phyloP scores from a whole-genome alignment of 2,797 vertebrate genomes.

The Esox lucius region DNA sequence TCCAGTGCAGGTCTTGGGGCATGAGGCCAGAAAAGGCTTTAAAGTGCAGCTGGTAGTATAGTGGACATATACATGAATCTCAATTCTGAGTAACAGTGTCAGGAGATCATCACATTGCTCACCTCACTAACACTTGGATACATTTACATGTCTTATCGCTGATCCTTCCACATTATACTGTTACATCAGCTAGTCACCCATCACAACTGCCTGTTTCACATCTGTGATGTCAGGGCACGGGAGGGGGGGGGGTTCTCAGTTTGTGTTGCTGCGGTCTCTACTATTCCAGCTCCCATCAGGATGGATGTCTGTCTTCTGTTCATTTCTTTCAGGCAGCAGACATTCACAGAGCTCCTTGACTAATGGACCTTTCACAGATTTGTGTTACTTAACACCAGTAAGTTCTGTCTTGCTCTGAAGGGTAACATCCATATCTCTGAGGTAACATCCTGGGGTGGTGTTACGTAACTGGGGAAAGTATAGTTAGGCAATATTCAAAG shows the following conservation, averaged over 20 bases:
- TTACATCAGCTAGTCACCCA: background rate
- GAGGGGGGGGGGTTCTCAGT: background rate
- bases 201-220: background rate
- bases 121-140: background rate
- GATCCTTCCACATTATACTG: background rate
- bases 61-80: background rate
- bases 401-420: background rate
- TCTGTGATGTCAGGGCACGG: background rate
- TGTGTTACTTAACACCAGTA: background rate
- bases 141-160: background rate
- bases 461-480: background rate
- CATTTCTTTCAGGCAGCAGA: conserved; percentile 25
- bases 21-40: background rate
- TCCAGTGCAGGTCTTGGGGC: background rate
- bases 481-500: background rate
- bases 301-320: background rate
- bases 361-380: background rate
- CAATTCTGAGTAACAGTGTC: background rate
- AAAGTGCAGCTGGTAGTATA: conserved; percentile 12
- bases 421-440: background rate
- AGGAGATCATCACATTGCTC: background rate
- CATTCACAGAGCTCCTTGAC: background rate
- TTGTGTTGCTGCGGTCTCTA: background rate
- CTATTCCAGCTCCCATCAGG: background rate
- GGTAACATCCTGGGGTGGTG: background rate